These are phyloP conservation scores for Leuctra nigra DNA, from an alignment of 2,888 invertebrate genomes.

Conservation along the genomic window DNA sequence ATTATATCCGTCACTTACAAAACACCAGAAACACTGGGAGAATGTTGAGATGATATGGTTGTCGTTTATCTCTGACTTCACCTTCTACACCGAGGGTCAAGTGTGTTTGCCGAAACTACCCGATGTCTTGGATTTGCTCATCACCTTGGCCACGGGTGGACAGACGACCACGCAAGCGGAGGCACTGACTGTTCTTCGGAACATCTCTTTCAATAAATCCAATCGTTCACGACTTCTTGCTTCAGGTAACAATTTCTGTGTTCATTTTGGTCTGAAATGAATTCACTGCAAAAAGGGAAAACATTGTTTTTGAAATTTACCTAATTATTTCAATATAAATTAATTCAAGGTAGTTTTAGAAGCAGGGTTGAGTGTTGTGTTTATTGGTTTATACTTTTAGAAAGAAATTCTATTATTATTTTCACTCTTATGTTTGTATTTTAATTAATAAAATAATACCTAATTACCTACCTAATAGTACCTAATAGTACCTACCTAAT, in stretches of 20 bases:
- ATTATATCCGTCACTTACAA: constrained; percentile 48
- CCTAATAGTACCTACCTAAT: no score
- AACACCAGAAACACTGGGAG: constrained; percentile 47
- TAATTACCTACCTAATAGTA: background rate
- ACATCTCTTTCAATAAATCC: constrained; percentile 47
- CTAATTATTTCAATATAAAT: background rate
- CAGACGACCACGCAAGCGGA: constrained; percentile 34
- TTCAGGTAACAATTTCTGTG: no score
- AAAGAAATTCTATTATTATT: no score
- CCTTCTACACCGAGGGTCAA: constrained; percentile 50
- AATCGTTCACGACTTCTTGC: constrained; percentile 47
- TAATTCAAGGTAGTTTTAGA: no score
- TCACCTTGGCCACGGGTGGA: constrained; percentile 26
- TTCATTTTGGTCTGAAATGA: no score
- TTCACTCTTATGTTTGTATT: no score
- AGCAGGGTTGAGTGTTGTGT: no score
- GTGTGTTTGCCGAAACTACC: constrained; percentile 43
- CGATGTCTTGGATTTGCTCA: constrained; percentile 39
- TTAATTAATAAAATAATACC: no score
- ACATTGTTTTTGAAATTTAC: background rate
- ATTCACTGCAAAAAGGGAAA: background rate
- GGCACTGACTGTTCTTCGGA: constrained; percentile 47
- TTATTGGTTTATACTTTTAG: no score
- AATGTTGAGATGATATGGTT: constrained; percentile 47
- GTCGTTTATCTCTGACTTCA: constrained; percentile 46